Percentiles rank a stretch among this genome's conserved stretches.
Evolutionary conservation across 2,888 invertebrate genomes (phyloP).

Genomic region (Stictocephala bisonia): DNA sequence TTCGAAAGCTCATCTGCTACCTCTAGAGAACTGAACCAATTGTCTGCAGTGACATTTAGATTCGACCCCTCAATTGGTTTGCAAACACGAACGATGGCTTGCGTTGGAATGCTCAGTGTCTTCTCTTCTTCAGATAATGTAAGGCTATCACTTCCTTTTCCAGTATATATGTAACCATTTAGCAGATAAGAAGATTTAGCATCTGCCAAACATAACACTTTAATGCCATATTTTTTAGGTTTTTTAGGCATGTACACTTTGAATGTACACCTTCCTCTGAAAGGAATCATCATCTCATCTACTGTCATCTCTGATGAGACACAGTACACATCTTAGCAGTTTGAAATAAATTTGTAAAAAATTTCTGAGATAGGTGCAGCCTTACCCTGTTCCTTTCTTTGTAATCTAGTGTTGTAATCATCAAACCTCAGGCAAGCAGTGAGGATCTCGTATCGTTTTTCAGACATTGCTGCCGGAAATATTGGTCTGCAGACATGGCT

Average conservation of each 20-base stretch:
- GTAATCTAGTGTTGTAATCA: not conserved
- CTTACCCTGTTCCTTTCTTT: not conserved
- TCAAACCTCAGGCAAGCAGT: conserved; percentile 36
- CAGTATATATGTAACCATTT: conserved; percentile 58
- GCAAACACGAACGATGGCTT: conserved; percentile 57
- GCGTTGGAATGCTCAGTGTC: conserved; percentile 58
- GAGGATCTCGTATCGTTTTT: conserved; percentile 39
- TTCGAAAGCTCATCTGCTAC: conserved; percentile 53
- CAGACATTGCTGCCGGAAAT: conserved; percentile 38
- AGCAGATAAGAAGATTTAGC: conserved; percentile 55
- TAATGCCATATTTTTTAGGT: conserved; percentile 58
- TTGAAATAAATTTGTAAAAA: not conserved
- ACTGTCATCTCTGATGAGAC: conserved; percentile 24
- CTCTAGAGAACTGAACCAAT: conserved; percentile 61
- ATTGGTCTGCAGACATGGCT: conserved; percentile 5
- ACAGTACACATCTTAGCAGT: conserved; percentile 18
- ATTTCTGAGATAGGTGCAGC: conserved; percentile 30
- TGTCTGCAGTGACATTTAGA: conserved; percentile 61
- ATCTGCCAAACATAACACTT: conserved; percentile 54
- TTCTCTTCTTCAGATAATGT: conserved; percentile 56
- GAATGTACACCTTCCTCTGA: conserved; percentile 46
- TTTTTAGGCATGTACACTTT: conserved; percentile 56
- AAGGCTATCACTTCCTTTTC: conserved; percentile 58
- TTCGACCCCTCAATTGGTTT: conserved; percentile 58
- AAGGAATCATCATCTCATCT: conserved; percentile 43